A percentile compares a stretch with the other conserved stretches of the same genome.
phyloP scores from a whole-genome alignment of 2,888 invertebrate genomes.

The Selenia dentaria region DNA sequence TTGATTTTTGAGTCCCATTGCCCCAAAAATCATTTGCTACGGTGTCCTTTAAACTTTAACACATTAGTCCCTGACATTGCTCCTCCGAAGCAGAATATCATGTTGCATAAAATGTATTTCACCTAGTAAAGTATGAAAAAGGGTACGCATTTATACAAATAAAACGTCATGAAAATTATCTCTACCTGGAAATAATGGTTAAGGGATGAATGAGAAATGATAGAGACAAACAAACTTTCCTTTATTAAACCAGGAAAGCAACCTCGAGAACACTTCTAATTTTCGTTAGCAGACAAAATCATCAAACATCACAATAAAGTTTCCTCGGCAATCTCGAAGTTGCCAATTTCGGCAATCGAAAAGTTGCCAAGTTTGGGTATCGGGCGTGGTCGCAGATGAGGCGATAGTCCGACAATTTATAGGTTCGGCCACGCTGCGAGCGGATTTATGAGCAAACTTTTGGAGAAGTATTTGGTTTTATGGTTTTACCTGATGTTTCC shows the following conservation, averaged over 20 bases:
- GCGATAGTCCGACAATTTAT: constrained; percentile 22
- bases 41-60: no score
- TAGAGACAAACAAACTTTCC: neutral
- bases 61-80: no score
- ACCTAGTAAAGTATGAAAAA: no score
- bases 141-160: no score
- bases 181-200: no score
- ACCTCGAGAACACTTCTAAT: constrained; percentile 1
- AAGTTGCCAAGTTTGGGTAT: constrained; percentile 7
- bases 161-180: no score
- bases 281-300: constrained; percentile 3
- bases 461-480: constrained; percentile 8
- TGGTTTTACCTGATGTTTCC: neutral
- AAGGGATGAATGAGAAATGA: no score
- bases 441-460: constrained; percentile 14
- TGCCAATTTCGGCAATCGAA: constrained; percentile 6
- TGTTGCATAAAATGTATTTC: no score
- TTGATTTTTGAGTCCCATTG: no score
- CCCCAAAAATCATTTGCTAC: no score
- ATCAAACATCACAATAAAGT: neutral
- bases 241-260: neutral
- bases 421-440: constrained; percentile 4
- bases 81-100: no score
- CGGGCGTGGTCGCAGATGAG: constrained; percentile 18
- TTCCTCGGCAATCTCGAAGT: constrained; percentile 4